A percentile compares a stretch with the other conserved stretches of the same genome.
Conservation (phyloP, 2,113 vertebrate species). For the Orthonyx spaldingii region DNA sequence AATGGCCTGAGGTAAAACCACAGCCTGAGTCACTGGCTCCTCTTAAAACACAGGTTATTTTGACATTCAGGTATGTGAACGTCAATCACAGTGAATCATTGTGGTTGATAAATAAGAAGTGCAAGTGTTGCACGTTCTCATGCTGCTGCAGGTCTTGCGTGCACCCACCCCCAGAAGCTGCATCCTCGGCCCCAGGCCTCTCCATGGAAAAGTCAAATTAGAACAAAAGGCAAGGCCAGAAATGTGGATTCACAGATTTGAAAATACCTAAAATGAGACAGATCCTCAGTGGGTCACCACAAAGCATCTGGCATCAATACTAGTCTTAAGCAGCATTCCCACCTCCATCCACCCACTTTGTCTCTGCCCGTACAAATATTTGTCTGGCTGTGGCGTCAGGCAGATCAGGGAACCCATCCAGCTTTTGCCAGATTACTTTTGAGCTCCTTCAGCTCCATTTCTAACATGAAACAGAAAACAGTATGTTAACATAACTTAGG, state of each 20-base stretch:
- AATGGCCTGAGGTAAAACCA: constrained; percentile 42
- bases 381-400: neutral
- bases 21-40: constrained; percentile 39
- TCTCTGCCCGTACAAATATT: neutral
- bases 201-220: neutral
- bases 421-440: neutral
- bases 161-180: neutral
- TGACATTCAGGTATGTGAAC: constrained; percentile 11
- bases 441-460: neutral
- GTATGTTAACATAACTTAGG: neutral
- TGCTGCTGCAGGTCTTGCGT: neutral
- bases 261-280: neutral
- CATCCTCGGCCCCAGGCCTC: neutral
- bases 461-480: neutral
- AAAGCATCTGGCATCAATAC: neutral
- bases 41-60: constrained; percentile 20
- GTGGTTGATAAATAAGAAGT: neutral
- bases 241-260: neutral
- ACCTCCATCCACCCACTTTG: neutral
- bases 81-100: constrained; percentile 15
- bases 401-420: neutral
- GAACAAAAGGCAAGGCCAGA: neutral
- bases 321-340: neutral
- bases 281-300: neutral
- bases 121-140: neutral